Base-by-base conservation (phyloP, 2,888 invertebrate genomes). In the Noctuana brunneofusca region DNA sequence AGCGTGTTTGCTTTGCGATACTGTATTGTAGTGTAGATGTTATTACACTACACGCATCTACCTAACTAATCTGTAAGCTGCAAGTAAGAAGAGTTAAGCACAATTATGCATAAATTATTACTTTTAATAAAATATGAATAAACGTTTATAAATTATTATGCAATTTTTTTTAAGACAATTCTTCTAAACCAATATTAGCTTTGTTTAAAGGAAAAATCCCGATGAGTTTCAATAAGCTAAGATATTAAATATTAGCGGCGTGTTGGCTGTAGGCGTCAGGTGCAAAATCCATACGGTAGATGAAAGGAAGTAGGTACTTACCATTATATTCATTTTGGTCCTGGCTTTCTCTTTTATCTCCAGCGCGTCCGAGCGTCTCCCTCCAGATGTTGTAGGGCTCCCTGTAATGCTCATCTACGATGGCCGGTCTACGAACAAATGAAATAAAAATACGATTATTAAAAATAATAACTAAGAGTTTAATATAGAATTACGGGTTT, bases 361-460 rank as follows among this genome's bases (percentile, higher is more conserved):
- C 43, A 8, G 43, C 84, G 12, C 87, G 87, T 6, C 89, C 89
- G 4, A 91, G 78, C 1, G 90, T 90, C 70, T 91, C 90, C 53
- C 89, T 75, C 90, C 90, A 91, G 66, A 91, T 91, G 69, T 90
- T 91, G 73, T 90, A 91, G 5, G 90, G 90, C 69, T 91, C 90
- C 27, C 90, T 74, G 65, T 91, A 90, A 72, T 89, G 90, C 70
- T 91, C 90, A 63, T 91, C 90, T 35, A 91, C 90, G n/a, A 91
- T 83, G 2, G 90, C 87, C 3, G 90, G 90, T 58, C 90, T 90
- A 74, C 30, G 66, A 65, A 74, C 8, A n/a, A n/a, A n/a, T n/a
- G n/a, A n/a, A n/a, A n/a, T n/a, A n/a, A n/a, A n/a, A n/a, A n/a
- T n/a, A n/a, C n/a, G n/a, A n/a, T n/a, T n/a, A n/a, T n/a, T n/a